Percentiles rank a stretch among this genome's conserved stretches.
Conservation (phyloP, 2,888 invertebrate genomes). For the Eupithecia pulchellata region DNA sequence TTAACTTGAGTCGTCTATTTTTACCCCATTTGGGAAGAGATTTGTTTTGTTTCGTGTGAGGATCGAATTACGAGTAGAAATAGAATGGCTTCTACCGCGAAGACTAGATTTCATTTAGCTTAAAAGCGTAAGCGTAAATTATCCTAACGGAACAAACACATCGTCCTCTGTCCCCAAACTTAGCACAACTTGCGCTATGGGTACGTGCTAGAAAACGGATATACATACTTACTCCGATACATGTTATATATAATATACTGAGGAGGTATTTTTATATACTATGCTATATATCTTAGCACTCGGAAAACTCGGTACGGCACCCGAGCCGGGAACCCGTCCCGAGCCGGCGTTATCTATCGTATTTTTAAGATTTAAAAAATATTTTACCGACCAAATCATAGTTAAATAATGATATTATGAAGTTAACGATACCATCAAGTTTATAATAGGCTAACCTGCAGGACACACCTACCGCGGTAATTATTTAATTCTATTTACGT, state of each 20-base stretch:
- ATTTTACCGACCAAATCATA: not conserved
- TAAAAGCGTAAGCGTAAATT: no score
- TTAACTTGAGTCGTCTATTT: not conserved
- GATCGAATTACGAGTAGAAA: not conserved
- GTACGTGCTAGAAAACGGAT: no score
- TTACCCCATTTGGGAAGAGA: not conserved
- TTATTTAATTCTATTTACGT: conserved; percentile 34
- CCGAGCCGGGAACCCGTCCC: no score
- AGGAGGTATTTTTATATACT: no score
- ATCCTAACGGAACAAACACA: no score
- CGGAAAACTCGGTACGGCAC: not conserved
- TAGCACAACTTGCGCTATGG: no score
- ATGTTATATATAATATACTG: no score
- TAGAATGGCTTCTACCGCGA: not conserved
- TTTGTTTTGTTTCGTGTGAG: not conserved
- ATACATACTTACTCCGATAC: no score
- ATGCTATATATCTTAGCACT: no score
- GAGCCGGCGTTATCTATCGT: no score
- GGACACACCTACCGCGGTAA: conserved; percentile 31
- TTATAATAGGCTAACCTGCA: conserved; percentile 18
- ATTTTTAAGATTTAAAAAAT: not conserved
- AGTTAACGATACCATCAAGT: conserved; percentile 8
- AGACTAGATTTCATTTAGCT: no score
- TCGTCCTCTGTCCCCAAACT: no score
- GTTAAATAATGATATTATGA: not conserved